A percentile compares a stretch with the other conserved stretches of the same genome.
phyloP scores from a whole-genome alignment of 2,888 invertebrate species.

The Schrankia costaestrigalis region DNA sequence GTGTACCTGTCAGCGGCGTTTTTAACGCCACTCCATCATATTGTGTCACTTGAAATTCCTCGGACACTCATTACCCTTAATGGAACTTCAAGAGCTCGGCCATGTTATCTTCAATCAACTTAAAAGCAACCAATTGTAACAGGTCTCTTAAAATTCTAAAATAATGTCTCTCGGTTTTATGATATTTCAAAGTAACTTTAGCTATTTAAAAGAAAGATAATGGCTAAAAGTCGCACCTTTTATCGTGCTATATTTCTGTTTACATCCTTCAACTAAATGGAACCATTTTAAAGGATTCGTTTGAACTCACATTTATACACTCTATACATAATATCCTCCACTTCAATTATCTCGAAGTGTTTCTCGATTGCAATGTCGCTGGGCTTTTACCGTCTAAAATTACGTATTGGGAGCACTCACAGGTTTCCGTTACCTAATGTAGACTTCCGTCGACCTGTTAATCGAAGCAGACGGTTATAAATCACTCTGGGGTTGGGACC shows the following conservation, averaged over 20 bases:
- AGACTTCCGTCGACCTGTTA: conserved; percentile 70
- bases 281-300: conserved; percentile 35
- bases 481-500: conserved; percentile 56
- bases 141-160: conserved; percentile 41
- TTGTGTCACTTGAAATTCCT: conserved; percentile 60
- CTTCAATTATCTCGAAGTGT: conserved; percentile 51
- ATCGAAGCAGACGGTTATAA: conserved; percentile 69
- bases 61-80: conserved; percentile 67
- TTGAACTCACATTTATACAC: conserved; percentile 36
- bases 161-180: conserved; percentile 16
- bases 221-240: conserved; percentile 42
- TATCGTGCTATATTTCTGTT: conserved; percentile 38
- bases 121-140: conserved; percentile 42
- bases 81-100: conserved; percentile 58
- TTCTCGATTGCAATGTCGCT: conserved; percentile 46
- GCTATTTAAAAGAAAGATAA: conserved; percentile 31
- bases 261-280: conserved; percentile 28
- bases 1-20: conserved; percentile 68
- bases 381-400: conserved; percentile 58
- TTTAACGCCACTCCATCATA: conserved; percentile 64
- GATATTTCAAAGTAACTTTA: not conserved
- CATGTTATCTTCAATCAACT: conserved; percentile 51
- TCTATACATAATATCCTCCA: conserved; percentile 32
- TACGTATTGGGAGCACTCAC: conserved; percentile 53
- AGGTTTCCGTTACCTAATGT: conserved; percentile 68